Percentiles rank a stretch among this genome's conserved stretches.
phyloP scores from a whole-genome alignment of 2,797 vertebrate species.

The Halcyon smyrnensis region DNA sequence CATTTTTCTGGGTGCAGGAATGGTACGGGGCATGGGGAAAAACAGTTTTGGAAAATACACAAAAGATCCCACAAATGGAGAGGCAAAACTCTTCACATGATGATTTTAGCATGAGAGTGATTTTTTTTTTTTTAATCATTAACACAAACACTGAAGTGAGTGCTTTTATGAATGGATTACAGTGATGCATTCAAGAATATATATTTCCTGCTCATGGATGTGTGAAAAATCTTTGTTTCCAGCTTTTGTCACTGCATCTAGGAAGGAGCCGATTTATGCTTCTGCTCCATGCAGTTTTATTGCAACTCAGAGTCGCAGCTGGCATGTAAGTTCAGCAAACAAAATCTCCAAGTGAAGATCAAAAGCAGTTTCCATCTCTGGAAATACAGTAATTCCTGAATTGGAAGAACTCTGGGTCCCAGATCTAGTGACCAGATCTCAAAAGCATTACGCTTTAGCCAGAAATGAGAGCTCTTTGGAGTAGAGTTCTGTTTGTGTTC shows the following conservation, averaged over 20 bases:
- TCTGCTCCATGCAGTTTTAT: background rate
- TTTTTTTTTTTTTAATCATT: background rate
- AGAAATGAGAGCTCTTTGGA: background rate
- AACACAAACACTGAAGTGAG: accelerated
- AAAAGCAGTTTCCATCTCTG: background rate
- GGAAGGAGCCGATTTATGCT: background rate
- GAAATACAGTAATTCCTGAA: background rate
- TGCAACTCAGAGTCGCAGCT: background rate
- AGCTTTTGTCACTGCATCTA: background rate
- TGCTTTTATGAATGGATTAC: background rate
- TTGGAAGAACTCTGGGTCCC: background rate
- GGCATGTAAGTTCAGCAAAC: background rate
- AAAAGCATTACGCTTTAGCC: background rate
- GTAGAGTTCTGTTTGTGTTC: background rate
- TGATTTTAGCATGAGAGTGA: background rate
- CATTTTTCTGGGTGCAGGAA: background rate
- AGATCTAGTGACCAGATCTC: background rate
- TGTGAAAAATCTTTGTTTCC: background rate
- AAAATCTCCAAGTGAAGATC: background rate
- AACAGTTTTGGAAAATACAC: background rate
- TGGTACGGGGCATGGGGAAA: background rate
- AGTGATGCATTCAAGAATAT: background rate
- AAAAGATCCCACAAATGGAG: background rate
- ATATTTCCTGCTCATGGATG: background rate
- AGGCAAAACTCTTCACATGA: background rate